Percentiles rank a stretch among this genome's conserved stretches.
These are phyloP conservation scores for Diplosoma virens DNA, from an alignment of 23 tunicate species.

Conservation along the genomic window DNA sequence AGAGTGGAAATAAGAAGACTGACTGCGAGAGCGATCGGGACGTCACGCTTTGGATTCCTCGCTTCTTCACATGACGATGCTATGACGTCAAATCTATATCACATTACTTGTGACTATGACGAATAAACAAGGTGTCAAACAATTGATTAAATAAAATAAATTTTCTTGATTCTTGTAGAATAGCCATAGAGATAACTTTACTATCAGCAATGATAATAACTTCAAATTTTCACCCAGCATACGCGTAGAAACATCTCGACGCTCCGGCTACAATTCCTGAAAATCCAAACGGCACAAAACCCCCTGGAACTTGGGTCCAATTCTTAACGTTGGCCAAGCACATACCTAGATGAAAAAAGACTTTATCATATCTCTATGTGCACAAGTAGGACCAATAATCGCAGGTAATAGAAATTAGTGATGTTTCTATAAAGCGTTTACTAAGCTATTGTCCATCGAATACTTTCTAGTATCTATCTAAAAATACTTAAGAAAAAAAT, in stretches of 20 bases:
- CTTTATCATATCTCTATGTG: no score
- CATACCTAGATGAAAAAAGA: conserved; percentile 52
- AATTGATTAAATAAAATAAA: not conserved
- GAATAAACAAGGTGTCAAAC: no score
- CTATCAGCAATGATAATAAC: not conserved
- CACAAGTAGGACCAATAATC: no score
- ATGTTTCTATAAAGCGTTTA: no score
- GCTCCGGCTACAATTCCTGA: conserved; percentile 70
- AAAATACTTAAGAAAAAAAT: no score
- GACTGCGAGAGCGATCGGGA: conserved; percentile 57
- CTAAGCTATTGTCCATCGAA: no score
- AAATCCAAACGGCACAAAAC: conserved; percentile 59
- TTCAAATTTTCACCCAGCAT: conserved; percentile 46
- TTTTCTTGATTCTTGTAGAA: no score
- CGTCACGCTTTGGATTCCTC: conserved; percentile 52
- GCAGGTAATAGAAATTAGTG: no score
- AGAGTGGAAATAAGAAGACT: conserved; percentile 47
- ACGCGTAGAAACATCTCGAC: conserved; percentile 65
- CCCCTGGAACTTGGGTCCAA: conserved; percentile 55
- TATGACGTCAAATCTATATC: conserved; percentile 63
- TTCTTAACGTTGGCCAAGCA: conserved; percentile 48
- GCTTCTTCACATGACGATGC: conserved; percentile 83
- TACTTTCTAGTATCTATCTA: no score
- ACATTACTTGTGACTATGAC: no score
- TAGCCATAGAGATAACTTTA: no score